phyloP scores from a whole-genome alignment of 2,113 vertebrate species.

The Apus apus region DNA sequence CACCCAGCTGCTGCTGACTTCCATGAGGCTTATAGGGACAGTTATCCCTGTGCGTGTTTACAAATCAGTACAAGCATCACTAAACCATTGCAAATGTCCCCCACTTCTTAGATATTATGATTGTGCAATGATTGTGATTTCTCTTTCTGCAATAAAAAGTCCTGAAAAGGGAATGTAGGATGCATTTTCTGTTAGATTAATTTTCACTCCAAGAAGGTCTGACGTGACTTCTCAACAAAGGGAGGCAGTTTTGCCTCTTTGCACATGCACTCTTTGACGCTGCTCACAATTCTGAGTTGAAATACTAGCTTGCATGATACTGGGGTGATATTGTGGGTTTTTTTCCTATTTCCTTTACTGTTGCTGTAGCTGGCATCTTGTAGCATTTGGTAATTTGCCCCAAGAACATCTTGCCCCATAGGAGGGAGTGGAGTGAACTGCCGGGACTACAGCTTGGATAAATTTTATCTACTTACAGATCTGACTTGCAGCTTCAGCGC shows the following conservation, averaged over 20 bases:
- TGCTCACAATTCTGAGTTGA: not conserved
- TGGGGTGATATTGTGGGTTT: not conserved
- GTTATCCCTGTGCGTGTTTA: not conserved
- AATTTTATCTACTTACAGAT: not conserved
- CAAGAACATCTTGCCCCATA: not conserved
- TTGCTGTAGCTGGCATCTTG: not conserved
- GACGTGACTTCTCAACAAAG: not conserved
- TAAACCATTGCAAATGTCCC: not conserved
- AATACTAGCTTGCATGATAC: not conserved
- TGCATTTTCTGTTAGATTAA: not conserved
- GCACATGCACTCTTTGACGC: not conserved
- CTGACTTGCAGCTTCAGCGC: not conserved
- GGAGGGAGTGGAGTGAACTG: not conserved
- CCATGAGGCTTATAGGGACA: not conserved
- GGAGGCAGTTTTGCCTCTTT: not conserved
- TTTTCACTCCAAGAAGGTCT: not conserved
- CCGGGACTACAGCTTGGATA: not conserved
- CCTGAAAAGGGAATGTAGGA: not conserved
- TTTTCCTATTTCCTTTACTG: not conserved
- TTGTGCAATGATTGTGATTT: not conserved
- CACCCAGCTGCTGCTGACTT: not conserved
- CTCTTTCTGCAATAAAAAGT: not conserved
- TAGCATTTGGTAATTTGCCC: not conserved
- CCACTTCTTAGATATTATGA: not conserved
- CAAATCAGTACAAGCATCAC: not conserved